Evolutionary conservation across 1,140 invertebrate genomes (phyloP), one percentile per base, ranked within the genome.

Genomic region (Trachymyrmex septentrionalis): DNA sequence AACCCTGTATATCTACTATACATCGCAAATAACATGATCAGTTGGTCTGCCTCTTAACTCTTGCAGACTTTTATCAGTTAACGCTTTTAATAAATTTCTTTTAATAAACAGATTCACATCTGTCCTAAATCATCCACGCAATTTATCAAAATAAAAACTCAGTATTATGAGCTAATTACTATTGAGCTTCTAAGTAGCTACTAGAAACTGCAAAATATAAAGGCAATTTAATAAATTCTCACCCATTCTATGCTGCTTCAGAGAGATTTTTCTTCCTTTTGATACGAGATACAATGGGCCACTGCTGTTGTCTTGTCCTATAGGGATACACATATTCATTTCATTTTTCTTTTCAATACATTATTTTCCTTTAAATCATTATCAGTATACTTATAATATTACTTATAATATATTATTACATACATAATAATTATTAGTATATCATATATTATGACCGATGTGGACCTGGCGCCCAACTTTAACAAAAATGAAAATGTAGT

Each of bases 191-290:
- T 44, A 10, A 44, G 30, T 34, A 44, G 38, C 1, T 1, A 44
- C 9, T 44, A 44, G 38, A 10, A 44, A 44, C 1, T 44, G 9
- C 38, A 44, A 44, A 9, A 44, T 44, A 34, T 34, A 34, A 34
- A 34, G 30, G 9, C 9, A 78, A 34, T 3, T n/a, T 5, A 0
- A 66, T 9, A 78, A 78, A 53, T 78, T 53, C 92, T 92, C 87
- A 93, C 92, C 92, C 92, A 93, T 93, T 91, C 86, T 93, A 89
- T 86, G 78, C 63, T 85, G 71, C 84, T 27, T 87, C 73, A 85
- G 38, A 55, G 61, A 75, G 78, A 59, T 0, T 63, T 77, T 19
- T 87, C 85, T 53, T 71, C 61, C 59, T 77, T 63, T 69, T 77
- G 59, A 91, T 85, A 88, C 75, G 78, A 75, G 69, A 82, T 69